Percentiles rank a stretch among this genome's conserved stretches.
Evolutionary conservation across 2,113 vertebrate genomes (phyloP).

Genomic region (Muntiacus reevesi): DNA sequence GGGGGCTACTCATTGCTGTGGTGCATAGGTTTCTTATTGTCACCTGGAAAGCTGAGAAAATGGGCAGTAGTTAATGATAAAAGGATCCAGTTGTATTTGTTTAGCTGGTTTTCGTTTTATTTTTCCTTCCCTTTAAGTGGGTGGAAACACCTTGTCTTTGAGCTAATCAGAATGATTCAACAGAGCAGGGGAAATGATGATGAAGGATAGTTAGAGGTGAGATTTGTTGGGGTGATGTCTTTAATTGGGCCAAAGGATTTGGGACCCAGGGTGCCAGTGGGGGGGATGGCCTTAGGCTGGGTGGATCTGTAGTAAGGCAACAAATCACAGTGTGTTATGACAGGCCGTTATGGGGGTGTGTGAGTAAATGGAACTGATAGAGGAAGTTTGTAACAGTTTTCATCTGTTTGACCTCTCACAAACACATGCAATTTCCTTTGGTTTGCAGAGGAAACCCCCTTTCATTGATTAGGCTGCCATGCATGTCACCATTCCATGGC

Average conservation of each 20-base stretch:
- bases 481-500: not conserved
- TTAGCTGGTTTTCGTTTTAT: not conserved
- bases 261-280: not conserved
- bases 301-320: not conserved
- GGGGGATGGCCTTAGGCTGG: too few species aligned
- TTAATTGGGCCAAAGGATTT: not conserved
- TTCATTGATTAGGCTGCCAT: not conserved
- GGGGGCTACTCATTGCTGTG: not conserved
- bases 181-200: not conserved
- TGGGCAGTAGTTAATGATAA: not conserved
- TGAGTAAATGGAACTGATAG: not conserved
- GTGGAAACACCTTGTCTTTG: not conserved
- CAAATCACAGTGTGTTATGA: not conserved
- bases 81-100: not conserved
- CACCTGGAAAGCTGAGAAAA: not conserved
- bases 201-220: not conserved
- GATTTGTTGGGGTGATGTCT: not conserved
- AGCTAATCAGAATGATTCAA: not conserved
- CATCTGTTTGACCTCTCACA: not conserved
- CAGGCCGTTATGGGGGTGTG: fast-evolving
- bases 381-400: not conserved
- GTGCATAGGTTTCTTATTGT: not conserved
- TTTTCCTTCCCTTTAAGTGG: not conserved
- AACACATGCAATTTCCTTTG: not conserved
- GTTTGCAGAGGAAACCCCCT: not conserved